A percentile compares a stretch with the other conserved stretches of the same genome.
These are phyloP conservation scores for Lepus americanus DNA, from an alignment of 2,113 vertebrate species.

Conservation along the genomic window DNA sequence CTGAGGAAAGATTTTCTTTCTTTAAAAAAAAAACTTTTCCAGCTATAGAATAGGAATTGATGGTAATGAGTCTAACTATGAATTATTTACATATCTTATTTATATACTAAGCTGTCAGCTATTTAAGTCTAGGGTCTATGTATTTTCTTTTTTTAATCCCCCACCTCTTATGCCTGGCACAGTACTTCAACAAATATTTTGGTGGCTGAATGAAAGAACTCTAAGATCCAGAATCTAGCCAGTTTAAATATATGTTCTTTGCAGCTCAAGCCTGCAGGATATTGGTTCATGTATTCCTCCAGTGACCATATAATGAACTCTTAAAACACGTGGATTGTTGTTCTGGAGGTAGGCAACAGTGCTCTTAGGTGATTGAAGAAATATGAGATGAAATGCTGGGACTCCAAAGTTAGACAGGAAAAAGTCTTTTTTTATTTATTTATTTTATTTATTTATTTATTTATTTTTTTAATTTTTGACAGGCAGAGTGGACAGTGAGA, in stretches of 20 bases:
- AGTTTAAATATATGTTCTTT: slow-evolving; percentile 4
- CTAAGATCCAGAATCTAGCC: not conserved
- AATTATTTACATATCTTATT: slow-evolving; percentile 37
- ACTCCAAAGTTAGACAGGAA: slow-evolving; percentile 36
- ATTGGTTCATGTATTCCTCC: slow-evolving; percentile 45
- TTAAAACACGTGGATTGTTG: slow-evolving; percentile 44
- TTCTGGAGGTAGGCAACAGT: not conserved
- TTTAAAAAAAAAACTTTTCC: not conserved
- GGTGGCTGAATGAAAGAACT: slow-evolving; percentile 16
- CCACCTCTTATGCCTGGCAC: not conserved
- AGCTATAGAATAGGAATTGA: slow-evolving; percentile 25
- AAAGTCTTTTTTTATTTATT: slow-evolving; percentile 34
- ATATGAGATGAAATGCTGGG: slow-evolving; percentile 41
- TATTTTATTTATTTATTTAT: no score
- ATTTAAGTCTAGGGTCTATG: not conserved
- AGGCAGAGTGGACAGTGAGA: no score
- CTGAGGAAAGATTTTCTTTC: slow-evolving; percentile 42
- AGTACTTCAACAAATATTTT: slow-evolving; percentile 56
- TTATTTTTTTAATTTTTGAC: no score
- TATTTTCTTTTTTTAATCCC: not conserved
- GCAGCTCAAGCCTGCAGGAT: slow-evolving; percentile 25
- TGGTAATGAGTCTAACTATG: not conserved
- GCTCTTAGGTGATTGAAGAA: not conserved
- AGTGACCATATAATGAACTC: slow-evolving; percentile 50
- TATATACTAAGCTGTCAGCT: slow-evolving; percentile 10